Evolutionary conservation across 2,888 invertebrate species (phyloP), one percentile per base, ranked within the genome.

Genomic region (Diadromus collaris): DNA sequence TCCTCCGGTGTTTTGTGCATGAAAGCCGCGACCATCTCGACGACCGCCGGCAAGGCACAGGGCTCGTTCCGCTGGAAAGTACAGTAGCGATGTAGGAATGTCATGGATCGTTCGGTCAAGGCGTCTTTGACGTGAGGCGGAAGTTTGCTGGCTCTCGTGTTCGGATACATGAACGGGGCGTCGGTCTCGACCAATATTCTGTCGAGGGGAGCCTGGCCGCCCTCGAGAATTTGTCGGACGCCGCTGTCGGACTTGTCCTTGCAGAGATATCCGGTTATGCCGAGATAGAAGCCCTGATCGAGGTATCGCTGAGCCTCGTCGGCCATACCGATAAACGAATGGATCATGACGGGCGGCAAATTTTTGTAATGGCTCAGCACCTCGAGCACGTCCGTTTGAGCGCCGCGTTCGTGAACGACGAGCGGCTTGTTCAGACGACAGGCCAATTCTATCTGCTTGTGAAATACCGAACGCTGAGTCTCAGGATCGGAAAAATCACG

Each of bases 1-100:
- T 97, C 97, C 89, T 97, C 97, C 0, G 97, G 97, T 56, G 95
- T 94, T 89, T 95, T 95, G 69, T 94, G 94, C 92, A 97, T 95
- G 91, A 97, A 97, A 24, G 97, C 97, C n/a, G 98, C 97, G 82
- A 97, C 95, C 94, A 98, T 95, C 91, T 98, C 98, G 60, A 98
- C 96, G 69, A 97, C 95, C 56, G 97, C 97, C 10, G 98, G 97
- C 83, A 98, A 92, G 58, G 97, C 96, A 91, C 98, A 98, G 0
- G 98, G 98, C 92, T 98, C 98, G 91, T 98, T 98, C 85, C 98
- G 94, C 92, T 98, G 97, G 92, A 98, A 98, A 81, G 97, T 97
- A 92, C 98, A 98, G 92, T 98, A 97, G 84, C 97, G 94, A 89
- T 96, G 95, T 86, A 97, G 93, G 91, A 96, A 96, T 83, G 93